These are phyloP conservation scores for Temnothorax nylanderi DNA, from an alignment of 1,140 invertebrate genomes.

Conservation along the genomic window DNA sequence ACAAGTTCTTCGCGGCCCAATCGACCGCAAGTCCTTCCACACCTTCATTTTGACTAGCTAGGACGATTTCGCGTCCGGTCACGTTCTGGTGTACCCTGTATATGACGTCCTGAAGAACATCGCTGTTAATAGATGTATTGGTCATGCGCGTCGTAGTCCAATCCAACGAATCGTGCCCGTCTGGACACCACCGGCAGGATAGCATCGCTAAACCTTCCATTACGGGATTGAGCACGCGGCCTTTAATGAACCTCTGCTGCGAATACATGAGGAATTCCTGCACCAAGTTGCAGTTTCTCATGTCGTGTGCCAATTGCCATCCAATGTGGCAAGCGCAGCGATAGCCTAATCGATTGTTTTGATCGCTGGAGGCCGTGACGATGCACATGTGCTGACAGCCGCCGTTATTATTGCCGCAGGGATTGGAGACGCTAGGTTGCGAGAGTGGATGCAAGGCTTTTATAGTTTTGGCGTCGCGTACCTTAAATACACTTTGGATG, in stretches of 20 bases:
- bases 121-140: slow-evolving; percentile 98
- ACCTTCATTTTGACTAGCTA: slow-evolving; percentile 98
- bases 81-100: slow-evolving; percentile 96
- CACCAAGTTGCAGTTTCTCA: slow-evolving; percentile 94
- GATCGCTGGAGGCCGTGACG: no score
- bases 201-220: slow-evolving; percentile 97
- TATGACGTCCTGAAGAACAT: slow-evolving; percentile 98
- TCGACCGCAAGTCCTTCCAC: slow-evolving; percentile 99
- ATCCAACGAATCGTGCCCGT: slow-evolving; percentile 97
- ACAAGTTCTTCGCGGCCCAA: slow-evolving; percentile 98
- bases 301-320: slow-evolving; percentile 91
- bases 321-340: slow-evolving; percentile 98
- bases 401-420: no score
- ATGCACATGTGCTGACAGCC: no score
- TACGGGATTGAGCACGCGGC: slow-evolving; percentile 95
- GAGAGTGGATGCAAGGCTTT: slow-evolving; percentile 92
- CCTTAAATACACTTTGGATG: slow-evolving; percentile 91
- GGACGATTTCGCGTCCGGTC: slow-evolving; percentile 94
- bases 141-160: slow-evolving; percentile 97
- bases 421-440: slow-evolving; percentile 91
- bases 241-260: slow-evolving; percentile 98
- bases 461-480: slow-evolving; percentile 94
- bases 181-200: slow-evolving; percentile 96
- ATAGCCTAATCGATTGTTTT: no score
- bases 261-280: slow-evolving; percentile 98